Percentiles rank a stretch among this genome's conserved stretches.
phyloP scores from a whole-genome alignment of 2,888 invertebrate species.

The Leptopterna dolabrata region DNA sequence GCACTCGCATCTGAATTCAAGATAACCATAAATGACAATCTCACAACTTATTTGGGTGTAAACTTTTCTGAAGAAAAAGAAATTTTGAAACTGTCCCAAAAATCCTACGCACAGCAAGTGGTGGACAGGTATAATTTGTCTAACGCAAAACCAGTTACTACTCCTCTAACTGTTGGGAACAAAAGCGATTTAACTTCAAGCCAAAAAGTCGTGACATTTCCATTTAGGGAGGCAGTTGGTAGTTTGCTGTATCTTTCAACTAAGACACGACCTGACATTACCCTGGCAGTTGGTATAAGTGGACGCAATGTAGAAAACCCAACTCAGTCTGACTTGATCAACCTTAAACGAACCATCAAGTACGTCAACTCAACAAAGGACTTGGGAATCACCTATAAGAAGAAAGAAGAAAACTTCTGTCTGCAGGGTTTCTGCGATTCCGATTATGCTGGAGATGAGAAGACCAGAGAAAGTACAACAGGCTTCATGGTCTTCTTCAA shows the following conservation, averaged over 20 bases:
- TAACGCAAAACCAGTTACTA: constrained; percentile 13
- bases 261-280: constrained; percentile 57
- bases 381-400: constrained; percentile 44
- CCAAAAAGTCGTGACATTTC: constrained; percentile 17
- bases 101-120: constrained; percentile 14
- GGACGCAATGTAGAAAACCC: constrained; percentile 59
- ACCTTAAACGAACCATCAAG: constrained; percentile 54
- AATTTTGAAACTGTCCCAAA: constrained; percentile 13
- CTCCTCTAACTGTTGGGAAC: constrained; percentile 50
- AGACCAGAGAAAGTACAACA: constrained; percentile 38
- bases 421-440: constrained; percentile 56
- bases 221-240: constrained; percentile 60
- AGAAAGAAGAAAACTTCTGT: not conserved
- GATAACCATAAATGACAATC: not conserved
- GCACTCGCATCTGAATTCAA: not conserved
- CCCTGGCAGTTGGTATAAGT: constrained; percentile 55
- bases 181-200: constrained; percentile 11
- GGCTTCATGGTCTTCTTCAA: constrained; percentile 14
- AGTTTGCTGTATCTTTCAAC: constrained; percentile 57
- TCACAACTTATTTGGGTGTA: not conserved
- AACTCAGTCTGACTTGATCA: constrained; percentile 54
- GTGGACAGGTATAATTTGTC: constrained; percentile 4
- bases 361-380: constrained; percentile 51
- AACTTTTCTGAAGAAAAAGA: not conserved
- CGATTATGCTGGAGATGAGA: constrained; percentile 54